Evolutionary conservation across 2,113 vertebrate genomes (phyloP).

Genomic region (Strix uralensis): DNA sequence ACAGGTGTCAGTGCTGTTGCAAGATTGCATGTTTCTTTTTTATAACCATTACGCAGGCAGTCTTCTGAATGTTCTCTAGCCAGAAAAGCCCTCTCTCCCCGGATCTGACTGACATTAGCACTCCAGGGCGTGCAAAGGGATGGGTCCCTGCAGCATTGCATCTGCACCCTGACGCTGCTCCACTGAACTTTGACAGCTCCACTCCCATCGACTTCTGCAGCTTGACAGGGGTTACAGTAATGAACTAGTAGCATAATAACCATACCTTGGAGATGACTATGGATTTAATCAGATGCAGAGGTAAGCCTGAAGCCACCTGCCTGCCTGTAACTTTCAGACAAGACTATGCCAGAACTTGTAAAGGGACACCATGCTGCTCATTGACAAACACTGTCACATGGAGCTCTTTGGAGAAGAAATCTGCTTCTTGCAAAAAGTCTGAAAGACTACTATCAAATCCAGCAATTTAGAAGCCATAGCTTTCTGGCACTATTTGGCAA

Average conservation of each 20-base stretch:
- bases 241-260: background rate
- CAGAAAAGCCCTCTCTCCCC: background rate
- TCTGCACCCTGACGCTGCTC: background rate
- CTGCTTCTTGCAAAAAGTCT: background rate
- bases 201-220: background rate
- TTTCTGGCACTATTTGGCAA: background rate
- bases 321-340: background rate
- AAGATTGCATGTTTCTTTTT: background rate
- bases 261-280: background rate
- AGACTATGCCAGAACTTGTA: background rate
- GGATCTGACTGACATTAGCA: background rate
- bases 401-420: background rate
- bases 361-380: background rate
- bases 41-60: background rate
- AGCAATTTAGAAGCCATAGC: background rate
- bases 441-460: background rate
- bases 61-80: background rate
- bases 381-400: background rate
- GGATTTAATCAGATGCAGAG: background rate
- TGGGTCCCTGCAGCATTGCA: background rate
- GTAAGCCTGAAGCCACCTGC: background rate
- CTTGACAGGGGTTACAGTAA: background rate
- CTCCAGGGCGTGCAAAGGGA: background rate
- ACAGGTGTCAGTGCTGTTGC: background rate
- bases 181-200: background rate